These are phyloP conservation scores for Oriolus oriolus DNA, from an alignment of 2,113 vertebrate species.

Conservation along the genomic window DNA sequence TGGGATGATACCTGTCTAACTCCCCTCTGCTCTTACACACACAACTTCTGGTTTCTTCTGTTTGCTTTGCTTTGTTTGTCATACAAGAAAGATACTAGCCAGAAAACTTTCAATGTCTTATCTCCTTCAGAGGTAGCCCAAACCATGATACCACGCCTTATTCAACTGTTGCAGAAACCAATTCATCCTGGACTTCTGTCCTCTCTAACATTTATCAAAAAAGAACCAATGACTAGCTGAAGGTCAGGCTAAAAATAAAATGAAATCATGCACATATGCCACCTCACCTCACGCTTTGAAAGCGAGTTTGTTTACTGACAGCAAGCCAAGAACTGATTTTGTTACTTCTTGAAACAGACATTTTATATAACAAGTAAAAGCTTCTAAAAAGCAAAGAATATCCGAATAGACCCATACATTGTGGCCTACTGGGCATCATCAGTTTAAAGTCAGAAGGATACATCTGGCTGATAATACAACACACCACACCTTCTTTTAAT, in stretches of 20 bases:
- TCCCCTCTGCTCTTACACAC: background rate
- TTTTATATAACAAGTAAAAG: background rate
- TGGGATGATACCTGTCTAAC: background rate
- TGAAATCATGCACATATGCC: background rate
- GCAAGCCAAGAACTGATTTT: background rate
- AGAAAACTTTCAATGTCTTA: background rate
- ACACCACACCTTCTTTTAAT: background rate
- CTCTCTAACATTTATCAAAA: constrained; percentile 24
- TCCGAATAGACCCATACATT: background rate
- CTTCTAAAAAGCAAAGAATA: background rate
- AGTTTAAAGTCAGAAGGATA: background rate
- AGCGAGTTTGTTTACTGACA: background rate
- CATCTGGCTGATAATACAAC: background rate
- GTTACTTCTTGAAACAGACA: background rate
- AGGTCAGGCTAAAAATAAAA: constrained; percentile 42
- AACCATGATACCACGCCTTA: background rate
- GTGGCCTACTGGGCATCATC: background rate
- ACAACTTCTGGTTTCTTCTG: background rate
- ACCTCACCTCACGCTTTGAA: background rate
- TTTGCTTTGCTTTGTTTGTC: background rate
- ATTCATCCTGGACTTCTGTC: background rate
- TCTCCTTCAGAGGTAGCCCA: background rate
- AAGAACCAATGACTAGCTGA: background rate
- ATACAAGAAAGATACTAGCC: background rate
- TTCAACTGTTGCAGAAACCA: background rate